A percentile compares a stretch with the other conserved stretches of the same genome.
phyloP scores from a whole-genome alignment of 2,888 invertebrate genomes.

The Petrolisthes cinctipes region DNA sequence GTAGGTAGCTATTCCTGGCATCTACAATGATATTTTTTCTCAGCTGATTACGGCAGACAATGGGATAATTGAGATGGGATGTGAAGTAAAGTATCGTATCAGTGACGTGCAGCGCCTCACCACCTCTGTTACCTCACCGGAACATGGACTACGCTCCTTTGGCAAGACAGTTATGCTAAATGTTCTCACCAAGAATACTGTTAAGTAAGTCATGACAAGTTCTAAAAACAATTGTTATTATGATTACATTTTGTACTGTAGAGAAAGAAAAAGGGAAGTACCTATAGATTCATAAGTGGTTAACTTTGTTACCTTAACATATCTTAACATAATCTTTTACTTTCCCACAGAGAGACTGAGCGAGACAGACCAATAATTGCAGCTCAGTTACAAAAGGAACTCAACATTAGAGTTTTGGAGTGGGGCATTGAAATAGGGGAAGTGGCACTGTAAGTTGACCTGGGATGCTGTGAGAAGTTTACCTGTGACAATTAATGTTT shows the following conservation, averaged over 20 bases:
- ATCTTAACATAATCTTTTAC: background rate
- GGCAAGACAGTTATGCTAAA: constrained; percentile 65
- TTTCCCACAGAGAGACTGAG: constrained; percentile 59
- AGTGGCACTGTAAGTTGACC: constrained; percentile 61
- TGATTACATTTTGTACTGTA: background rate
- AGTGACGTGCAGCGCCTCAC: constrained; percentile 64
- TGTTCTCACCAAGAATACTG: constrained; percentile 64
- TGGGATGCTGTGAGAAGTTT: background rate
- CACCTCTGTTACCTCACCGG: constrained; percentile 60
- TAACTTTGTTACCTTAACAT: too few species aligned
- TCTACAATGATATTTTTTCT: background rate
- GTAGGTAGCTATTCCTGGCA: too few species aligned
- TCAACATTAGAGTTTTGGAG: constrained; percentile 60
- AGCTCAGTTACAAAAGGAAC: constrained; percentile 57
- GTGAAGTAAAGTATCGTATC: constrained; percentile 64
- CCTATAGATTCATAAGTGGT: too few species aligned
- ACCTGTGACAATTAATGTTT: background rate
- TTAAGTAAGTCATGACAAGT: constrained; percentile 41
- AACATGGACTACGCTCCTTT: constrained; percentile 63
- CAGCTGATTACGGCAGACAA: constrained; percentile 64
- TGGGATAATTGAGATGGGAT: constrained; percentile 64
- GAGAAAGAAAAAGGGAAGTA: too few species aligned
- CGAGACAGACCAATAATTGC: constrained; percentile 60
- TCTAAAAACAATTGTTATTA: background rate
- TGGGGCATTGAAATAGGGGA: constrained; percentile 66